phyloP scores from a whole-genome alignment of 2,113 vertebrate genomes.

The Raja brachyura region DNA sequence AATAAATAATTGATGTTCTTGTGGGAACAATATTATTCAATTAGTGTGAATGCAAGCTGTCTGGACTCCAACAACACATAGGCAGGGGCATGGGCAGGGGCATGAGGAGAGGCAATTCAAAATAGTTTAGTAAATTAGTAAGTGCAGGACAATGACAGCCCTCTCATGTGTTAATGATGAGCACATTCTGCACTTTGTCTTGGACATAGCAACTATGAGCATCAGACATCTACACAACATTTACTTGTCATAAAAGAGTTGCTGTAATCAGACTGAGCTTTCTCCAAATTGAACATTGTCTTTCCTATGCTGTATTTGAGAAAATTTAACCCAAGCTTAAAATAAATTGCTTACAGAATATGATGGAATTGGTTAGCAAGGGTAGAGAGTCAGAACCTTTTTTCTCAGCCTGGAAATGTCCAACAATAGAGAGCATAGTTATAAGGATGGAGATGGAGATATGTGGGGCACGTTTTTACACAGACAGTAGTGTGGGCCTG shows the following conservation, averaged over 20 bases:
- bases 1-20: neutral
- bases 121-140: neutral
- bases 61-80: neutral
- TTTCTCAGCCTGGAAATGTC: too few species aligned
- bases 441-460: too few species aligned
- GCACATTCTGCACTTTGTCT: neutral
- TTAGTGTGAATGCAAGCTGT: neutral
- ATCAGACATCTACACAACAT: neutral
- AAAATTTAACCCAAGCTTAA: neutral
- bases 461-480: too few species aligned
- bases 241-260: neutral
- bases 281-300: neutral
- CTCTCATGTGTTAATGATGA: neutral
- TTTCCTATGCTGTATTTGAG: neutral
- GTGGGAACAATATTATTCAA: neutral
- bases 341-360: neutral
- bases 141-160: neutral
- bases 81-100: neutral
- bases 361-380: too few species aligned
- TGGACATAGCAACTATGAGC: neutral
- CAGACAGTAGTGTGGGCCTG: too few species aligned
- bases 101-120: neutral
- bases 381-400: too few species aligned
- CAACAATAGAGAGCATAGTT: too few species aligned
- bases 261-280: neutral